Conservation (phyloP, 2,797 vertebrate species). For the Muscicapa striata region DNA sequence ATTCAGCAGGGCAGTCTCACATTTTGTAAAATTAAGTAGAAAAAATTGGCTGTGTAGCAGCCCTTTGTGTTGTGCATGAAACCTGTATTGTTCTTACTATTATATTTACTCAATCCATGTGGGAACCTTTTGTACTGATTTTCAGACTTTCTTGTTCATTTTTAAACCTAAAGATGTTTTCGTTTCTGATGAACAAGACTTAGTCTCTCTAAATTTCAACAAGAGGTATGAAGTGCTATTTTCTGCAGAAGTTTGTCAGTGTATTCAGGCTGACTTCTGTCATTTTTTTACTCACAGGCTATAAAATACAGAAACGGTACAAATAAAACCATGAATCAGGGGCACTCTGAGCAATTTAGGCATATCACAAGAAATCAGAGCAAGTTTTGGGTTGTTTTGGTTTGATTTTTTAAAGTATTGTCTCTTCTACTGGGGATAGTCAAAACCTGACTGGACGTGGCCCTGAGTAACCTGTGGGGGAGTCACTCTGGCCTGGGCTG, state of each 20-base stretch:
- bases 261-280: neutral
- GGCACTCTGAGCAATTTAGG: neutral
- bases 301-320: neutral
- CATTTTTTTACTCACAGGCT: neutral
- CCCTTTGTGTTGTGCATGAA: neutral
- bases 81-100: neutral
- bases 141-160: neutral
- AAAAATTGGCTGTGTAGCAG: neutral
- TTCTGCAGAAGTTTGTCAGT: neutral
- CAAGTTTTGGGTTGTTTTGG: neutral
- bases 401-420: neutral
- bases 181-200: neutral
- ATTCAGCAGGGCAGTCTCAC: neutral
- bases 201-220: neutral
- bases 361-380: neutral
- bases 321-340: neutral
- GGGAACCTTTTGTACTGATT: neutral
- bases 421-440: neutral
- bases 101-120: neutral
- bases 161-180: neutral
- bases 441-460: neutral
- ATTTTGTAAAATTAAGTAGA: neutral
- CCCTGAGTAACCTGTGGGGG: neutral
- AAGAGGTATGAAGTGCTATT: accelerated
- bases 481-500: neutral